phyloP scores from a whole-genome alignment of 2,113 vertebrate genomes.

The Galbula dea region DNA sequence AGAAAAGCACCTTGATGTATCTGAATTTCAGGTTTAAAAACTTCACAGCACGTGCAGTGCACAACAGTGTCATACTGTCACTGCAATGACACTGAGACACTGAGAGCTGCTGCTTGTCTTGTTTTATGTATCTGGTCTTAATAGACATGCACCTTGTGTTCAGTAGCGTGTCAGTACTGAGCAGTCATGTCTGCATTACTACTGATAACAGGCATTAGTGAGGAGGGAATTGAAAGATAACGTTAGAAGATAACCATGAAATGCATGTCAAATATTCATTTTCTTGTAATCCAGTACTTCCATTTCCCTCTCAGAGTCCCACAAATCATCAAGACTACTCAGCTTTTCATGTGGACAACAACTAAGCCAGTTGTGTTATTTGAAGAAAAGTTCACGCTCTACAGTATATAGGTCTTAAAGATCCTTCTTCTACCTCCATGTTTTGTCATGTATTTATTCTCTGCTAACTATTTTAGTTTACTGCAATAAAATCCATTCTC shows the following conservation, averaged over 20 bases:
- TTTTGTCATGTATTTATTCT: background rate
- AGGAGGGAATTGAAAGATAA: background rate
- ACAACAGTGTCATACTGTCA: background rate
- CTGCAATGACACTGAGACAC: background rate
- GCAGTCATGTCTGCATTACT: background rate
- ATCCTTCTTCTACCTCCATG: background rate
- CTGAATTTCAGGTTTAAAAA: background rate
- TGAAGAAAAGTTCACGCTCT: background rate
- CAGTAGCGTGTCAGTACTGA: background rate
- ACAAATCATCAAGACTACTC: background rate
- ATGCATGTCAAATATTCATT: background rate
- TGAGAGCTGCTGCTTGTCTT: background rate
- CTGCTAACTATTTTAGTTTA: background rate
- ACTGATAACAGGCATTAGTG: constrained; percentile 14
- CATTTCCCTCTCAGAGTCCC: background rate
- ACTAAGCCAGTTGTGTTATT: background rate
- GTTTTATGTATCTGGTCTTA: background rate
- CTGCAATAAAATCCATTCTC: constrained; percentile 21
- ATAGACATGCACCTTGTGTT: background rate
- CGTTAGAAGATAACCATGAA: background rate
- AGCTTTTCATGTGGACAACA: background rate
- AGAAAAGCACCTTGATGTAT: background rate
- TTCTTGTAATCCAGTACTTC: background rate
- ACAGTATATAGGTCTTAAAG: background rate
- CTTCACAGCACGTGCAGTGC: background rate